Conservation (phyloP, 1,140 invertebrate species). For the Berghia stephanieae region DNA sequence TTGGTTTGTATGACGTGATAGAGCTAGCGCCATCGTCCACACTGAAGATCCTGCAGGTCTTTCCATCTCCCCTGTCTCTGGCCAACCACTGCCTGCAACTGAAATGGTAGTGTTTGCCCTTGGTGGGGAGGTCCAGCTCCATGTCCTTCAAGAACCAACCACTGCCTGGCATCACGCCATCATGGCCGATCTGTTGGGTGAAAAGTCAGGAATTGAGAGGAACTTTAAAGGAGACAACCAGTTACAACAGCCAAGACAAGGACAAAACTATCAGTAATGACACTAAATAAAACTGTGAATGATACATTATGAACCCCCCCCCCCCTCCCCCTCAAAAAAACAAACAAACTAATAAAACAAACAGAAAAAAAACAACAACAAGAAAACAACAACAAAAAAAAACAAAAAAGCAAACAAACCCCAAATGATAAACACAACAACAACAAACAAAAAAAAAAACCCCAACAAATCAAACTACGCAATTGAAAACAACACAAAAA, state of each 20-base stretch:
- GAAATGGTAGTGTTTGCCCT: conserved; percentile 65
- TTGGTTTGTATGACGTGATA: conserved; percentile 62
- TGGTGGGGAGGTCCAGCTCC: conserved; percentile 63
- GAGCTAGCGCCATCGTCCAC: conserved; percentile 62
- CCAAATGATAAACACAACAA: neutral
- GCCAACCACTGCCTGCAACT: conserved; percentile 64
- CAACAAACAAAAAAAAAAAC: neutral
- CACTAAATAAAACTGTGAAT: too few species aligned
- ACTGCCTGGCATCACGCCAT: conserved; percentile 58
- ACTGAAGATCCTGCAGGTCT: conserved; percentile 56
- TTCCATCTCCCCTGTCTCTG: conserved; percentile 61
- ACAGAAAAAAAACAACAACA: too few species aligned
- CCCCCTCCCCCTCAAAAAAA: too few species aligned
- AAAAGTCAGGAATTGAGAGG: too few species aligned
- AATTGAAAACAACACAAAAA: too few species aligned
- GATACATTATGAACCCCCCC: too few species aligned
- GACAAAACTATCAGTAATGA: too few species aligned
- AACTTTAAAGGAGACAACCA: too few species aligned
- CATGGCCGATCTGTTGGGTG: conserved; percentile 66
- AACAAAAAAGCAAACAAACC: neutral
- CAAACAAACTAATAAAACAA: too few species aligned
- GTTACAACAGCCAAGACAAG: too few species aligned
- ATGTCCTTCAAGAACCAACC: conserved; percentile 66
- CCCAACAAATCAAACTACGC: too few species aligned
- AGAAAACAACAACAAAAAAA: too few species aligned